Evolutionary conservation across 2,888 invertebrate species (phyloP), one percentile per base, ranked within the genome.

Genomic region (Halictus quadricinctus): DNA sequence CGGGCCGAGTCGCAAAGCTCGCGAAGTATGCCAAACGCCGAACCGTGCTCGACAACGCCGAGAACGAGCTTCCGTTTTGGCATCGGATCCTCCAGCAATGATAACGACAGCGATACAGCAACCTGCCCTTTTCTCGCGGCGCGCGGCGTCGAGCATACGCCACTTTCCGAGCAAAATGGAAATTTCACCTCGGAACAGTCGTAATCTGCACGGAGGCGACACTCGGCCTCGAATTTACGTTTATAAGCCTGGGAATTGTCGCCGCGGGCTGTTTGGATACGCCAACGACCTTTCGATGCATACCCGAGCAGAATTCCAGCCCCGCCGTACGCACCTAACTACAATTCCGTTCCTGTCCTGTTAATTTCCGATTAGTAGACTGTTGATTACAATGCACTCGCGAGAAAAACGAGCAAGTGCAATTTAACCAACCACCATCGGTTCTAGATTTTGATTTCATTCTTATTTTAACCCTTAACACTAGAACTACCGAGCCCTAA

Each of bases 51-150:
- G 76, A 79, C 80, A 74, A 82, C 79, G 72, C 80, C 58, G 79
- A 54, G 76, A 88, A 88, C 64, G 73, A 84, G 74, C 81, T 76
- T 79, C 72, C 76, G 80, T 64, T 87, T 87, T 79, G 85, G 80
- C 80, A 82, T 87, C 79, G 54, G n/a, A 58, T 58, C 60, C 25
- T 43, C 66, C 54, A 69, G 76, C 79, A 13, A 77, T 15, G 50
- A 79, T 81, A 82, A 82, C 78, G 70, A 82, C 75, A 72, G 75
- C 78, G 81, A 73, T 41, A 36, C 36, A 69, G 29, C 76, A 29
- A 36, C 36, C 15, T 1, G 25, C 2, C 15, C 64, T 64, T 29
- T 15, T 64, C 64, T 64, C 64, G 29, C 13, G 54, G 8, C 21
- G 21, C 21, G 54, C 58, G 25, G 77, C 54, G 41, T 50, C 66